A percentile compares a stretch with the other conserved stretches of the same genome.
Evolutionary conservation across 2,113 vertebrate genomes (phyloP).

Genomic region (Pica pica): DNA sequence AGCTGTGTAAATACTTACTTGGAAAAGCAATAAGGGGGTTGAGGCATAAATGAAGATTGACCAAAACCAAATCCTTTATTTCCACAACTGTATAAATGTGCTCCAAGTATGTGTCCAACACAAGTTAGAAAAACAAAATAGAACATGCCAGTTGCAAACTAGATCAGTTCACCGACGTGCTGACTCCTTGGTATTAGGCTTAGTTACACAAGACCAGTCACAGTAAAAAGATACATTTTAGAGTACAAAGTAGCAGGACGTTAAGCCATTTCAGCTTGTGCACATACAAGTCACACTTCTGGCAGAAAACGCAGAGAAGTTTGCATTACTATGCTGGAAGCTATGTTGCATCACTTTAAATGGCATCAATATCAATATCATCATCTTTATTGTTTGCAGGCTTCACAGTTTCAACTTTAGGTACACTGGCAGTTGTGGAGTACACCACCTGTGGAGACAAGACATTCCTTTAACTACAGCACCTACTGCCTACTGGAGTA

Average conservation of each 20-base stretch:
- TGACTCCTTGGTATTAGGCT: constrained; percentile 73
- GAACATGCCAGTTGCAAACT: constrained; percentile 80
- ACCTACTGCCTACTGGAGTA: neutral
- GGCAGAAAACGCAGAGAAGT: constrained; percentile 67
- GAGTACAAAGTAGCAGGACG: constrained; percentile 76
- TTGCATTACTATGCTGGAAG: constrained; percentile 69
- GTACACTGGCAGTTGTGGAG: constrained; percentile 87
- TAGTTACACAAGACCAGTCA: constrained; percentile 76
- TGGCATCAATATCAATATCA: constrained; percentile 98
- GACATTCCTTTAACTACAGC: neutral
- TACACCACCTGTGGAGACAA: constrained; percentile 87
- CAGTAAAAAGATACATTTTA: constrained; percentile 70
- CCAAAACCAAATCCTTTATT: constrained; percentile 81
- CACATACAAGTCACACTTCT: constrained; percentile 77
- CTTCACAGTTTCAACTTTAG: constrained; percentile 95
- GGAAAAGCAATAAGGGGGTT: neutral
- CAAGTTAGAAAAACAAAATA: constrained; percentile 73
- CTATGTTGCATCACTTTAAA: constrained; percentile 76
- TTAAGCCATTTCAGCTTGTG: constrained; percentile 73
- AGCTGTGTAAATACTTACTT: neutral
- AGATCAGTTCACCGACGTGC: constrained; percentile 67
- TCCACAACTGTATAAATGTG: constrained; percentile 78
- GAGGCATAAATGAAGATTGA: constrained; percentile 63
- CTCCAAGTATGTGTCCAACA: constrained; percentile 75
- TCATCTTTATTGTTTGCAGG: constrained; percentile 86